phyloP scores from a whole-genome alignment of 2,113 vertebrate species.

The Coracopsis vasa region DNA sequence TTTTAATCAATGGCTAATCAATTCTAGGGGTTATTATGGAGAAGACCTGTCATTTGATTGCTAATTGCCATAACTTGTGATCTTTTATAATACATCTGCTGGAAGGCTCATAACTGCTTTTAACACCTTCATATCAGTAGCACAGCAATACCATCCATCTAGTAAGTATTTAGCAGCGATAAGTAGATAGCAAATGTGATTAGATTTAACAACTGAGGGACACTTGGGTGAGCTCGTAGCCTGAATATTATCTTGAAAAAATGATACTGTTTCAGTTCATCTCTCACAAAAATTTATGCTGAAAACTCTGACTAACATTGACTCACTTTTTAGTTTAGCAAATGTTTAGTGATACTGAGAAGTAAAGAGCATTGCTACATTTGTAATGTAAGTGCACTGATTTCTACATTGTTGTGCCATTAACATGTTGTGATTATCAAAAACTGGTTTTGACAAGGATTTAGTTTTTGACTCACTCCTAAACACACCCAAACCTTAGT shows the following conservation, averaged over 20 bases:
- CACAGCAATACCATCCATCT: background rate
- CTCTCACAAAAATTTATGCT: background rate
- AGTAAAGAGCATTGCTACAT: accelerated
- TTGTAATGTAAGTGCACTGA: background rate
- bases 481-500: background rate
- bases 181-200: background rate
- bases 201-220: background rate
- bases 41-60: background rate
- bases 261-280: background rate
- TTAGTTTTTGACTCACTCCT: background rate
- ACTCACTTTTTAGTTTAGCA: background rate
- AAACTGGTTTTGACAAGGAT: accelerated
- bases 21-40: background rate
- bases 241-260: background rate
- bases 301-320: background rate
- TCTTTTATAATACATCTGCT: background rate
- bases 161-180: background rate
- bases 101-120: background rate
- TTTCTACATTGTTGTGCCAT: background rate
- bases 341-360: background rate
- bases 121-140: background rate
- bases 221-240: background rate
- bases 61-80: background rate
- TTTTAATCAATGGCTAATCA: background rate
- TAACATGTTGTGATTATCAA: background rate